These are phyloP conservation scores for Peromyscus polionotus DNA, from an alignment of 2,113 vertebrate genomes.

Conservation along the genomic window DNA sequence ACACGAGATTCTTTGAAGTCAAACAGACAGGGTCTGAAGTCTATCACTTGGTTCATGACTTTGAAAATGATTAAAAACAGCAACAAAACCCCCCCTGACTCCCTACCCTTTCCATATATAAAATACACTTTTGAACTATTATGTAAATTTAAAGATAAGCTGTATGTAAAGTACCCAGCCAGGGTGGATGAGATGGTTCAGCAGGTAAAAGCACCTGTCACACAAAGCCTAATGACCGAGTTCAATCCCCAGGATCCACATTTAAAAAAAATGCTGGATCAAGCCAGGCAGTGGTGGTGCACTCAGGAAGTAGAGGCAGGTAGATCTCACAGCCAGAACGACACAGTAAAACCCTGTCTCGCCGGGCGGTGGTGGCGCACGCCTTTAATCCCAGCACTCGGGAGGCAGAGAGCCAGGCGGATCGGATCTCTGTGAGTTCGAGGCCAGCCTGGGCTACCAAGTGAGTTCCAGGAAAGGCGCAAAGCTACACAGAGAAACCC, in stretches of 20 bases:
- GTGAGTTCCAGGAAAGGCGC: no score
- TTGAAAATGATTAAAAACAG: slow-evolving; percentile 1
- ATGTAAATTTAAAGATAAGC: slow-evolving; percentile 15
- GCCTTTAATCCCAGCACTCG: no score
- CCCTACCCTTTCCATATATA: neutral
- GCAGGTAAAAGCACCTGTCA: neutral
- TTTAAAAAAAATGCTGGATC: no score
- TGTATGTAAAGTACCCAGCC: neutral
- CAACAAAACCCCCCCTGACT: neutral
- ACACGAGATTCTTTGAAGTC: neutral
- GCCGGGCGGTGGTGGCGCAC: no score
- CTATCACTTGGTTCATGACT: neutral
- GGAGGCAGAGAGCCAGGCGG: no score
- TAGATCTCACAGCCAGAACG: neutral
- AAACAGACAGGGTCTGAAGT: neutral
- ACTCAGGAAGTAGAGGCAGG: neutral
- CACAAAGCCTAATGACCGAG: neutral
- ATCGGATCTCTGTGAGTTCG: no score
- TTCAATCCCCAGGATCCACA: neutral
- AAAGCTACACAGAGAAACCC: no score
- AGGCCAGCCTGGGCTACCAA: no score
- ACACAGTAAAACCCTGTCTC: neutral
- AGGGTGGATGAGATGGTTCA: no score
- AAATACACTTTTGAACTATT: slow-evolving; percentile 30
- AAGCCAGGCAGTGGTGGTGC: no score